Percentiles rank a stretch among this genome's conserved stretches.
Evolutionary conservation across 1,140 invertebrate genomes (phyloP).

Genomic region (Pseudomyrmex pallidus): DNA sequence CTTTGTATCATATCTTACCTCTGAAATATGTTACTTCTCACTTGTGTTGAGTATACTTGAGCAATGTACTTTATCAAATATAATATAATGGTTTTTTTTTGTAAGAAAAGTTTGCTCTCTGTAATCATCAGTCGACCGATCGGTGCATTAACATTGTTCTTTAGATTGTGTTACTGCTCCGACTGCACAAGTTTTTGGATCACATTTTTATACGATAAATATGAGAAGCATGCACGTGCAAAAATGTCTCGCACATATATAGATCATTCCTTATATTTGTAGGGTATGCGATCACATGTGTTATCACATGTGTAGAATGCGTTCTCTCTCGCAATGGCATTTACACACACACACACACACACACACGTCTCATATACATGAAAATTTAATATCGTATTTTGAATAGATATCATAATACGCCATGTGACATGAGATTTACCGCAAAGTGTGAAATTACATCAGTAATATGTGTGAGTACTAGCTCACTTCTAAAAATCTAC

Average conservation of each 20-base stretch:
- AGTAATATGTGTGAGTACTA: no score
- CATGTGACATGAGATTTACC: not conserved
- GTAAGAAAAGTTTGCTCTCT: not conserved
- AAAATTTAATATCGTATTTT: not conserved
- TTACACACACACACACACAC: not conserved
- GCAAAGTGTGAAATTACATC: constrained; percentile 28
- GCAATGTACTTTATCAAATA: not conserved
- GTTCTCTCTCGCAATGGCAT: not conserved
- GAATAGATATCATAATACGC: not conserved
- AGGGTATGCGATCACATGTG: no score
- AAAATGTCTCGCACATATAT: no score
- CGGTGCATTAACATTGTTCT: no score
- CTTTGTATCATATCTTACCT: not conserved
- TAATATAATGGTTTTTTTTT: not conserved
- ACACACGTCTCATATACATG: not conserved
- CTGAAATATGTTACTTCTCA: not conserved
- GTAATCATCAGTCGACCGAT: no score
- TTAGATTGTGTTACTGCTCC: no score
- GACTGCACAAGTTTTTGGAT: no score
- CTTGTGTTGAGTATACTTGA: not conserved
- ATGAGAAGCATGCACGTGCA: no score
- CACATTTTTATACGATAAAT: no score
- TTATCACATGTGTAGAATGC: no score
- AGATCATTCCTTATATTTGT: no score
- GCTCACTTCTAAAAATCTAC: not conserved